Evolutionary conservation across 2,888 invertebrate species (phyloP), one percentile per base, ranked within the genome.

Genomic region (Rhamphomyia laevipes): DNA sequence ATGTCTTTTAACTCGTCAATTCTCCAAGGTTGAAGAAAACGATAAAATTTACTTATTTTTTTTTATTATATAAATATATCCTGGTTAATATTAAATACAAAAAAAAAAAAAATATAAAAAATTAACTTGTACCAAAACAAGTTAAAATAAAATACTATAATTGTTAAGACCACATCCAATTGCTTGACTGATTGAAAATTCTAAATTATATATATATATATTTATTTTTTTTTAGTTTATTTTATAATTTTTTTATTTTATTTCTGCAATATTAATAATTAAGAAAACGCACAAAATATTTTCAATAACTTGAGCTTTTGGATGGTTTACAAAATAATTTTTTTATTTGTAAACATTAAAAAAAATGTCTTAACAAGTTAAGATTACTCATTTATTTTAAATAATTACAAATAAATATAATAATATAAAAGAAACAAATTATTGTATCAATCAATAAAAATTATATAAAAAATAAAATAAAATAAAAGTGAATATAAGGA

Each of bases 111-210:
- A 21, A 21, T n/a, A n/a, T 7, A 27, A 27, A 27, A 27, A 27
- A n/a, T n/a, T n/a, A n/a, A 27, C 23, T 27, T 27, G 23, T 27
- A 9, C 23, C 35, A 35, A 33, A n/a, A 33, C n/a, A 35, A 35
- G n/a, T n/a, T n/a, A n/a, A n/a, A n/a, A n/a, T 15, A 40, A 40
- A 40, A 7, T 16, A 40, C 13, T 35, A 35, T 13, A 35, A 13
- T n/a, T n/a, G 13, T 5, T 35, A 35, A 5, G n/a, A 35, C n/a
- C 7, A n/a, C 35, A n/a, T 35, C 35, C 64, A 66, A 64, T 59
- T 65, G 68, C 67, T 68, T 66, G 68, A 68, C 64, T 63, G 64
- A 64, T 63, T 66, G 68, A 68, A 68, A 63, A 55, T 52, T 52
- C 50, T 52, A 35, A 35, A n/a, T 35, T 35, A 35, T 35, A 35